A percentile compares a stretch with the other conserved stretches of the same genome.
phyloP scores from a whole-genome alignment of 2,113 vertebrate genomes.

The Raphicerus campestris region DNA sequence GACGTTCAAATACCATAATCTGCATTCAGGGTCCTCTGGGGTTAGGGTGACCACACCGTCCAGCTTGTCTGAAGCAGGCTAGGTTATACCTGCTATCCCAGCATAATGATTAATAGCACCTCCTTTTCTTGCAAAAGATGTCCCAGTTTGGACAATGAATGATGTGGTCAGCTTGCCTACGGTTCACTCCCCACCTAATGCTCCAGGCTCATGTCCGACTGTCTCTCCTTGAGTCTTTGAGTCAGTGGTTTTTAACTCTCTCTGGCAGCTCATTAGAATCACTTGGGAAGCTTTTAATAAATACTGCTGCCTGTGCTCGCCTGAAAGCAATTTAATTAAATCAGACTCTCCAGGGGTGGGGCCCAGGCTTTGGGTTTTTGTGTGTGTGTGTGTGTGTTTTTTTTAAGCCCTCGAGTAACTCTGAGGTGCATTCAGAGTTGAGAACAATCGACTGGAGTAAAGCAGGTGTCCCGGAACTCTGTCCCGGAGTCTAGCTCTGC shows the following conservation, averaged over 20 bases:
- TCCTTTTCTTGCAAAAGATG: neutral
- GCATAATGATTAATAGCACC: neutral
- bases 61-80: neutral
- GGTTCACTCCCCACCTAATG: neutral
- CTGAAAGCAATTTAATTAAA: neutral
- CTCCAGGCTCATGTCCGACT: neutral
- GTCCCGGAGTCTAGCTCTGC: neutral
- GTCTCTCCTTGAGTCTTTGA: neutral
- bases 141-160: neutral
- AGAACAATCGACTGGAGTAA: neutral
- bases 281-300: neutral
- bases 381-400: too few relatives aligned
- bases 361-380: neutral
- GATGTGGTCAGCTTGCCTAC: neutral
- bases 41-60: neutral
- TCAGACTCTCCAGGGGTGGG: neutral
- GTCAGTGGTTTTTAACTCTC: neutral
- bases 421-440: neutral
- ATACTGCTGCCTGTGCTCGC: neutral
- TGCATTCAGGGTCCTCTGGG: neutral
- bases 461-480: neutral
- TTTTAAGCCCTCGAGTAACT: neutral
- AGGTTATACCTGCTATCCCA: neutral
- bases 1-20: neutral
- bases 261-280: neutral